phyloP scores from a whole-genome alignment of 2,797 vertebrate genomes.

The Phrynocephalus guinanensis region DNA sequence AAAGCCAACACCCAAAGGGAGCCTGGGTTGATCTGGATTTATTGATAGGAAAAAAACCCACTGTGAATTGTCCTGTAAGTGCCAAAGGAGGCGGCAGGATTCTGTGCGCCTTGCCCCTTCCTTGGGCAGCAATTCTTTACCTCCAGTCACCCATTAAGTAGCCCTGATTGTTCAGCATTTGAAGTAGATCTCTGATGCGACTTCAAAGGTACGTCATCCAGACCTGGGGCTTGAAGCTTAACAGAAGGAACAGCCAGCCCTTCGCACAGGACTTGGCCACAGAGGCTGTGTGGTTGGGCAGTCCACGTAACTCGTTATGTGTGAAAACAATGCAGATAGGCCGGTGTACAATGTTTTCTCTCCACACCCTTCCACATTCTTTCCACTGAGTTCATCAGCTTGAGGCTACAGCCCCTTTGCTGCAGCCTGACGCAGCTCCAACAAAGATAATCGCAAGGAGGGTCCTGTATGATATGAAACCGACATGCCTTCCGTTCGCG shows the following conservation, averaged over 20 bases:
- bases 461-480: neutral
- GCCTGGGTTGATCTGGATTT: conserved; percentile 31
- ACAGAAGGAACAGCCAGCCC: conserved; percentile 26
- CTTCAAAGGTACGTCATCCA: conserved; percentile 6
- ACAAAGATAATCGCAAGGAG: neutral
- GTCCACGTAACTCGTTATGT: neutral
- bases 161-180: neutral
- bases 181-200: neutral
- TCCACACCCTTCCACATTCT: neutral
- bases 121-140: neutral
- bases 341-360: neutral
- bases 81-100: neutral
- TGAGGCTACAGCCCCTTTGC: neutral
- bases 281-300: neutral
- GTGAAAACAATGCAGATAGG: neutral
- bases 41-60: conserved; percentile 27
- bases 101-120: conserved; percentile 3
- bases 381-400: neutral
- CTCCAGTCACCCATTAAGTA: conserved; percentile 27
- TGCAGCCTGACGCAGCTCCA: neutral
- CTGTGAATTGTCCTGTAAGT: neutral
- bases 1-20: neutral
- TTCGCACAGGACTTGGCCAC: neutral
- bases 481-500: neutral
- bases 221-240: conserved; percentile 5